A percentile compares a stretch with the other conserved stretches of the same genome.
These are phyloP conservation scores for Liposcelis brunnea DNA, from an alignment of 2,888 invertebrate species.

Conservation along the genomic window DNA sequence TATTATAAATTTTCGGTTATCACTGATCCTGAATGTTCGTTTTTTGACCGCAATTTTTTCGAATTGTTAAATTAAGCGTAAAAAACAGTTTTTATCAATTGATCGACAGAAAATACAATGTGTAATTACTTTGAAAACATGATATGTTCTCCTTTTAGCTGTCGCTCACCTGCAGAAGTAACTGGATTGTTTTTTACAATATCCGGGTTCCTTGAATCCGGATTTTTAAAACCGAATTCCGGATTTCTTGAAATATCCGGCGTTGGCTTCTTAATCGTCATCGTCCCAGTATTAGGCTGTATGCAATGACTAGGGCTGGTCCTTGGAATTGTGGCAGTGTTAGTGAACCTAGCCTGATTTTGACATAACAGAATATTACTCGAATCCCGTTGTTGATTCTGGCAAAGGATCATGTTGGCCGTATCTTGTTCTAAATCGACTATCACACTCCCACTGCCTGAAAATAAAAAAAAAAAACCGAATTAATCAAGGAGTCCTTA, in stretches of 20 bases:
- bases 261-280: not conserved
- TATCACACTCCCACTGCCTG: conserved; percentile 62
- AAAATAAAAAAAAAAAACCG: conserved; percentile 27
- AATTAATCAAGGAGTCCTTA: too few relatives aligned
- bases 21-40: too few relatives aligned
- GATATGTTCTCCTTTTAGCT: too few relatives aligned
- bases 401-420: conserved; percentile 33
- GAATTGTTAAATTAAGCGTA: too few relatives aligned
- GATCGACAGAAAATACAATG: too few relatives aligned
- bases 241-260: conserved; percentile 2
- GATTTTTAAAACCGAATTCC: not conserved
- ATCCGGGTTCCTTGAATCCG: conserved; percentile 1
- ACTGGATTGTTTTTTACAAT: conserved; percentile 5
- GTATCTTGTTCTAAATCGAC: conserved; percentile 67
- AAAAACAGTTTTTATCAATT: too few relatives aligned
- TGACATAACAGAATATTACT: conserved; percentile 13
- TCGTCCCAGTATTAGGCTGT: not conserved
- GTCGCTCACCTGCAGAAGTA: conserved; percentile 3
- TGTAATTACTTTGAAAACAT: too few relatives aligned
- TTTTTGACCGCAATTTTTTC: too few relatives aligned
- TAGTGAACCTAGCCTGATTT: conserved; percentile 1
- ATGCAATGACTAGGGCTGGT: not conserved
- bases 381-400: conserved; percentile 15
- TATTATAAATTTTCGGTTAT: too few relatives aligned
- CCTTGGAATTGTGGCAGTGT: conserved; percentile 1